These are phyloP conservation scores for Holothuria scabra DNA, from an alignment of 53 echinoderm and acorn worm genomes.

Conservation along the genomic window DNA sequence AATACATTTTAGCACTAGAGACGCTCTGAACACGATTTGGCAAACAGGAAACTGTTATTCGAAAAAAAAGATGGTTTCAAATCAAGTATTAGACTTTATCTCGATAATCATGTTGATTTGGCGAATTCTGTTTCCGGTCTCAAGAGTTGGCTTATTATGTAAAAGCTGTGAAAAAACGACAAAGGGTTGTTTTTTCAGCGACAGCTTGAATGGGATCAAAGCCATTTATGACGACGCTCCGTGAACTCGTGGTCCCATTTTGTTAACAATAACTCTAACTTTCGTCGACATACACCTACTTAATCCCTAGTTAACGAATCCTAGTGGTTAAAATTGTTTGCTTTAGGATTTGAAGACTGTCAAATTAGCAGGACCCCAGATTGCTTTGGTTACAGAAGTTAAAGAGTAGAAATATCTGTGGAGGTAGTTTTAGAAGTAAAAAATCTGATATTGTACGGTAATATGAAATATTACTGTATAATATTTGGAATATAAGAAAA, in stretches of 20 bases:
- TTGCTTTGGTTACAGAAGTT: no score
- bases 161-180: neutral
- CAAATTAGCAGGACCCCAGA: slow-evolving; percentile 14
- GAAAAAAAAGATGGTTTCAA: no score
- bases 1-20: no score
- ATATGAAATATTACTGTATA: no score
- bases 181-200: slow-evolving; percentile 38
- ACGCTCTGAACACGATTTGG: no score
- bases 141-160: slow-evolving; percentile 10
- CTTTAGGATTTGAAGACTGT: slow-evolving; percentile 5
- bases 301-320: slow-evolving; percentile 28
- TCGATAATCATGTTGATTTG: no score
- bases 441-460: no score
- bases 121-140: slow-evolving; percentile 20
- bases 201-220: slow-evolving; percentile 36
- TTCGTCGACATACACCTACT: slow-evolving; percentile 9
- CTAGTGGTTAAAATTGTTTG: neutral
- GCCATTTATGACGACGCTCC: neutral
- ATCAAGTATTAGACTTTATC: no score
- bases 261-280: slow-evolving; percentile 4
- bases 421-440: no score
- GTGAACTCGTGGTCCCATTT: neutral
- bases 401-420: no score
- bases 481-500: no score
- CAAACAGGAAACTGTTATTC: no score